phyloP scores from a whole-genome alignment of 2,888 invertebrate species.

The Pegoplata infirma region DNA sequence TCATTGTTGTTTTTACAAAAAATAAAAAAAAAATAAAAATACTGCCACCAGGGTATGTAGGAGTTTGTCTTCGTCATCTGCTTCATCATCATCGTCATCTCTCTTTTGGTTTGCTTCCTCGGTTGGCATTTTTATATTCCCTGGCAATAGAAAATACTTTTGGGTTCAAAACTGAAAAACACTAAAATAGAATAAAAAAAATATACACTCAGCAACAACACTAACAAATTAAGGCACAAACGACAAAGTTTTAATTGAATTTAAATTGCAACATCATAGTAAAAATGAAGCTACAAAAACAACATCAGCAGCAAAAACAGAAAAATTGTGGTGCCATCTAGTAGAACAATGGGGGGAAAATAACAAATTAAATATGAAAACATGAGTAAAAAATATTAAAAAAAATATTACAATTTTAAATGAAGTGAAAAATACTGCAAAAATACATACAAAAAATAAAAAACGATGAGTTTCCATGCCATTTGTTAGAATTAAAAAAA shows the following conservation, averaged over 20 bases:
- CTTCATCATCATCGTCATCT: not conserved
- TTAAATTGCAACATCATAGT: constrained; percentile 64
- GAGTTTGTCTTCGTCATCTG: constrained; percentile 37
- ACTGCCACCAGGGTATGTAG: constrained; percentile 48
- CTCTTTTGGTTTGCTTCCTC: not conserved
- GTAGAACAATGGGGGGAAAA: not conserved
- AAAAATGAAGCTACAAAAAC: constrained; percentile 4
- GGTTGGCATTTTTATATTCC: not conserved
- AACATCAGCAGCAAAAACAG: too few species aligned
- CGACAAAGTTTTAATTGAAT: constrained; percentile 67
- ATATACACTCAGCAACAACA: constrained; percentile 34
- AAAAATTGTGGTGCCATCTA: not conserved
- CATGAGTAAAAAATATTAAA: not conserved
- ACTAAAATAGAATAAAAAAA: constrained; percentile 13
- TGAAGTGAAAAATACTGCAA: not conserved
- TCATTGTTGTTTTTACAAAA: constrained; percentile 64
- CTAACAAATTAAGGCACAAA: constrained; percentile 63
- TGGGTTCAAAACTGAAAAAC: constrained; percentile 41
- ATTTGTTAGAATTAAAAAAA: not conserved
- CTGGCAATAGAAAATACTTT: constrained; percentile 9
- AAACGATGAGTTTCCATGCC: not conserved
- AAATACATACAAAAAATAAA: not conserved
- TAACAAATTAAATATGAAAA: not conserved
- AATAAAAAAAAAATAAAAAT: too few species aligned
- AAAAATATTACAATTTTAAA: not conserved